Conservation (phyloP, 2,797 vertebrate species). For the Tympanoctomys barrerae region DNA sequence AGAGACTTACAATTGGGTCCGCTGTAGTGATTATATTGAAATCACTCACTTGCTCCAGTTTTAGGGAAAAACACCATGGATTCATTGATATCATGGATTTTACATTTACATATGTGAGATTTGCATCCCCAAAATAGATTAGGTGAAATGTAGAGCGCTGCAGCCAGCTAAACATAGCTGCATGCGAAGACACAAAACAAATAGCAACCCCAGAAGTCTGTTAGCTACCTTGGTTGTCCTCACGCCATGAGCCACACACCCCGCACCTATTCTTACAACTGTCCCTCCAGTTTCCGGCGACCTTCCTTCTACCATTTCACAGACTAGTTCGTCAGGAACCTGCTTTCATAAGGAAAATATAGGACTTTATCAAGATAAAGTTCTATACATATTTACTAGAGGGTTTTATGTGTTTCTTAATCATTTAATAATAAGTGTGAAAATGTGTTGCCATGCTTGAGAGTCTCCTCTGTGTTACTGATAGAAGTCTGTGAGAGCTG, state of each 20-base stretch:
- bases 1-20: background rate
- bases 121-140: background rate
- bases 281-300: background rate
- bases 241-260: background rate
- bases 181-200: background rate
- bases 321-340: background rate
- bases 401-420: background rate
- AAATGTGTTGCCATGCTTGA: background rate
- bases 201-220: accelerated
- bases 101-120: background rate
- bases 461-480: background rate
- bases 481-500: background rate
- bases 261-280: background rate
- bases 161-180: background rate
- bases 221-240: background rate
- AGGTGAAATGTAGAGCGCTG: background rate
- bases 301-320: background rate
- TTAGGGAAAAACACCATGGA: background rate
- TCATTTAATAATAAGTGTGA: background rate
- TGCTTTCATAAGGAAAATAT: background rate
- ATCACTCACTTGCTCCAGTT: constrained; percentile 30
- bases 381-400: background rate
- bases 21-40: constrained; percentile 39
- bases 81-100: background rate
- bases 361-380: background rate